Evolutionary conservation across 2,113 vertebrate species (phyloP), one percentile per base, ranked within the genome.

Genomic region (Chaetodon auriga): DNA sequence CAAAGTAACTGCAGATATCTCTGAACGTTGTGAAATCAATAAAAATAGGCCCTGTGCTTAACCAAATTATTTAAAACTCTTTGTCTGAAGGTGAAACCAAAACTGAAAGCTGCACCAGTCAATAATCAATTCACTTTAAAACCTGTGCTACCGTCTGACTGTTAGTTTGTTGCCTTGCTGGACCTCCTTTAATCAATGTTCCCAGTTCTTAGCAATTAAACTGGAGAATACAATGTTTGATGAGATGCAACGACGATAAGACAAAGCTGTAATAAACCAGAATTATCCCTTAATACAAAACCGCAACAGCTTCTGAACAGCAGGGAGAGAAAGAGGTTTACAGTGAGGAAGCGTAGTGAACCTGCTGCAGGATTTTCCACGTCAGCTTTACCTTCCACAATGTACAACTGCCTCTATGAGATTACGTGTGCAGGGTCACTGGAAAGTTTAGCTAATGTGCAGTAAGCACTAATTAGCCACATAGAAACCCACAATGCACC

Each of bases 351-450:
- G 30, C 19, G 68, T 55, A 62, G 72, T 79, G 57, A 89, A 61
- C 21, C 80, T 80, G 61, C 65, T 35, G 74, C 14, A 49, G 78
- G 84, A 86, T 87, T 90, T 90, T 90, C 78, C 88, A 89, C 77
- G 64, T 85, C 83, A 81, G 81, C 78, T 83, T 80, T 45, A 81
- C 60, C 73, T 69, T 82, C 75, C 38, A 70, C 19, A 3, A 53
- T 57, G 62, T 81, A 68, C 80, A 70, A 73, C 51, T 6, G 18
- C 75, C 68, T 87, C 72, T n/a, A 78, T 48, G n/a, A 87, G 89
- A 92, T 90, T 88, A 88, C 84, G 41, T 6, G 23, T 77, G 74
- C 60, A 77, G 89, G 81, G 86, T 91, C 87, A 87, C 78, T 87
- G 91, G 88, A 85, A 88, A 87, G 69, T 90, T 85, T 68, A 51